Evolutionary conservation across 1,140 invertebrate genomes (phyloP), one percentile per base, ranked within the genome.

Genomic region (Dendrolimus punctatus): DNA sequence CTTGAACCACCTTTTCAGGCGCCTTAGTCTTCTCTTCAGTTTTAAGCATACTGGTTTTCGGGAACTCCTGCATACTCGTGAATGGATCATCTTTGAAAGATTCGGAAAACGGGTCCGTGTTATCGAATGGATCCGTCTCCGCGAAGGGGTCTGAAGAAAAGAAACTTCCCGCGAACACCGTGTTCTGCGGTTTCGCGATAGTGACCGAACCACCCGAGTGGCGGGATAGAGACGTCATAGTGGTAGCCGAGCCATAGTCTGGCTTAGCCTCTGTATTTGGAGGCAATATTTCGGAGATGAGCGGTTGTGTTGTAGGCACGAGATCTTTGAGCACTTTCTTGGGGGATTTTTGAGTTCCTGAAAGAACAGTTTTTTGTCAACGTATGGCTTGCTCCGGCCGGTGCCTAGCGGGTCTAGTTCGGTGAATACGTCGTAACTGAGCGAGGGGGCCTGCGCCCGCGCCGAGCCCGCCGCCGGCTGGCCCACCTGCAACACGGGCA

Each of bases 321-420:
- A 96, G 87, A 80, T 96, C 95, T 88, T 96, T 96, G 46, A 96
- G 89, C 10, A 94, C 92, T 88, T 96, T 96, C 88, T 96, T 96
- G 51, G 95, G 94, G 95, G 95, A 87, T 96, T 96, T 89, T 96
- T 96, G 58, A 97, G 89, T 72, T 96, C 94, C 88, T 96, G 94
- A 89, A 98, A 98, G 87, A 98, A 97, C 80, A 96, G 95, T 90
- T 96, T 96, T 87, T 96, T 96, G 89, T 98, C 95, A 67, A 97
- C 91, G 88, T 96, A 97, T 46, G 96, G 95, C 85, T 94, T 95
- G 85, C 91, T 95, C 77, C 93, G 90, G 66, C 95, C 95, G 61
- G 95, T 96, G 72, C 95, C 95, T 71, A 98, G 85, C 51, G 96
- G 95, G 90, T 98, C 96, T 84, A 97, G 87, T 83, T 97, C 95